Conservation (phyloP, 92 coral and sea anemone species). For the Porites rus region DNA sequence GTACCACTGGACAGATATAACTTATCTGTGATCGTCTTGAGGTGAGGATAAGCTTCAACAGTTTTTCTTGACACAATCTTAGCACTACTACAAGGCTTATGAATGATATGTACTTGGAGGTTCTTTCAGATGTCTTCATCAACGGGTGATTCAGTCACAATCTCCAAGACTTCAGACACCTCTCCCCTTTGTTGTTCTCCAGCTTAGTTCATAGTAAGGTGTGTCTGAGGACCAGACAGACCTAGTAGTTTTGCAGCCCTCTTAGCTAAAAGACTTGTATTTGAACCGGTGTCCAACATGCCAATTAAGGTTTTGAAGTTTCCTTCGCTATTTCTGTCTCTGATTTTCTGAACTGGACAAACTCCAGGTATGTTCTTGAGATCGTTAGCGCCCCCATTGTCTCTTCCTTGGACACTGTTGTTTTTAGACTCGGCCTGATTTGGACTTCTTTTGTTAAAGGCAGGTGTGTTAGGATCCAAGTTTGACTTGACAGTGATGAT, state of each 20-base stretch:
- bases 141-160: constrained; percentile 57
- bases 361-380: constrained; percentile 33
- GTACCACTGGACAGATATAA: constrained; percentile 46
- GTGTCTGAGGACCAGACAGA: constrained; percentile 55
- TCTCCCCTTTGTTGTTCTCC: constrained; percentile 73
- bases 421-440: neutral
- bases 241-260: constrained; percentile 44
- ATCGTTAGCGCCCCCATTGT: neutral
- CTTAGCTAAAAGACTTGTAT: constrained; percentile 65
- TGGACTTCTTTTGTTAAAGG: constrained; percentile 26
- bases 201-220: constrained; percentile 76
- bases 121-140: constrained; percentile 60
- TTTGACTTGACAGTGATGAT: neutral
- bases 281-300: constrained; percentile 69
- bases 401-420: constrained; percentile 15
- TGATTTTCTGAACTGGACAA: constrained; percentile 76
- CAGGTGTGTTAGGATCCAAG: constrained; percentile 24
- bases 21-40: neutral
- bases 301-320: constrained; percentile 54
- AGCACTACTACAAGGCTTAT: constrained; percentile 72
- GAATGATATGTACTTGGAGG: constrained; percentile 64
- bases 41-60: neutral
- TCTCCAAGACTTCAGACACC: constrained; percentile 48
- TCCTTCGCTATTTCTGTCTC: constrained; percentile 52
- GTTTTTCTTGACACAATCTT: constrained; percentile 54